Evolutionary conservation across 2,888 invertebrate genomes (phyloP).

Genomic region (Mimas tiliae): DNA sequence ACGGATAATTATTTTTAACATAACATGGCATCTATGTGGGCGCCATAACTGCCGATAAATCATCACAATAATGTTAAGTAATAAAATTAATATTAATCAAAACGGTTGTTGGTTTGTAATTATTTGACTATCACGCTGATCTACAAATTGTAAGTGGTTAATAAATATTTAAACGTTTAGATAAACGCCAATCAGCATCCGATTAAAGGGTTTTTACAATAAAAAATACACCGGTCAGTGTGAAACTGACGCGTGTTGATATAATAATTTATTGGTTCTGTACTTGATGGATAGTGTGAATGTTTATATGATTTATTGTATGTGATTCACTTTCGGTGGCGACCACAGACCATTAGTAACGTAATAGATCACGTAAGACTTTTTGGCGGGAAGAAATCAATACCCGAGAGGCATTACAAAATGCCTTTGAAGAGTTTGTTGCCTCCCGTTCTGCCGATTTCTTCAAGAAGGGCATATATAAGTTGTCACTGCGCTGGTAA

Average conservation of each 20-base stretch:
- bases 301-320: not conserved
- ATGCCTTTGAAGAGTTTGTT: too few relatives aligned
- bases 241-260: slow-evolving; percentile 1
- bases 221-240: slow-evolving; percentile 32
- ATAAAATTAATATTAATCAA: slow-evolving; percentile 23
- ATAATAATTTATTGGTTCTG: slow-evolving; percentile 13
- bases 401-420: too few relatives aligned
- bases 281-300: not conserved
- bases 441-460: too few relatives aligned
- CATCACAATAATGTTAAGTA: slow-evolving; percentile 20
- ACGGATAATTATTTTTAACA: not conserved
- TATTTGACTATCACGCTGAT: slow-evolving; percentile 23
- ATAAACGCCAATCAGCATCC: slow-evolving; percentile 50
- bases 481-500: too few relatives aligned
- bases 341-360: not conserved
- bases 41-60: slow-evolving; percentile 12
- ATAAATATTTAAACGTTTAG: slow-evolving; percentile 53
- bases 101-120: slow-evolving; percentile 19
- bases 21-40: slow-evolving; percentile 17
- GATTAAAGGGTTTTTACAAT: slow-evolving; percentile 56
- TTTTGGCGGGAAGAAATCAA: too few relatives aligned
- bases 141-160: slow-evolving; percentile 31
- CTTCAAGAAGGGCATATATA: too few relatives aligned
- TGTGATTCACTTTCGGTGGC: not conserved
- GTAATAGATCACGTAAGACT: too few relatives aligned